These are phyloP conservation scores for Rotaria macrura DNA, from an alignment of 2,888 invertebrate genomes.

Conservation along the genomic window DNA sequence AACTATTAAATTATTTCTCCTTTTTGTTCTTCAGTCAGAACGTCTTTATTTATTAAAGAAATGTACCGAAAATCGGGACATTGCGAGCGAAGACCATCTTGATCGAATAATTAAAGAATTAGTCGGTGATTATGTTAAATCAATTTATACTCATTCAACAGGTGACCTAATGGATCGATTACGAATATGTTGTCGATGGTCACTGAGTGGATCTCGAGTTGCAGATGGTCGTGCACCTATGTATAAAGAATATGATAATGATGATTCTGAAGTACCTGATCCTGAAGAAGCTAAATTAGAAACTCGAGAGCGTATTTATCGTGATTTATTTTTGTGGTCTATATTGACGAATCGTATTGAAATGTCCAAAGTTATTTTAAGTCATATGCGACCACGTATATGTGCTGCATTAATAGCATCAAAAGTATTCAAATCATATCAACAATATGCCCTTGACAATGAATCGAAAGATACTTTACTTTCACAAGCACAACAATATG, in stretches of 20 bases:
- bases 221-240: background rate
- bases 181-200: background rate
- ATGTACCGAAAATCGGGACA: background rate
- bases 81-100: background rate
- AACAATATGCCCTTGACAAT: background rate
- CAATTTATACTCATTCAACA: background rate
- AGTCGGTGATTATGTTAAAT: constrained; percentile 24
- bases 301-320: background rate
- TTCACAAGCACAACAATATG: background rate
- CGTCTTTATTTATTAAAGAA: background rate
- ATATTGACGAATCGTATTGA: constrained; percentile 44
- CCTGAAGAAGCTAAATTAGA: background rate
- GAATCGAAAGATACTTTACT: background rate
- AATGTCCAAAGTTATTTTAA: constrained; percentile 43
- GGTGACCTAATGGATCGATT: background rate
- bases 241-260: background rate
- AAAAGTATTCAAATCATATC: background rate
- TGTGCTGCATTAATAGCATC: constrained; percentile 25
- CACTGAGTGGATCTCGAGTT: background rate
- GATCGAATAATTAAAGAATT: background rate
- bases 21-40: background rate
- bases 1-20: background rate
- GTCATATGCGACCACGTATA: constrained; percentile 24
- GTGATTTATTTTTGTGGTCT: constrained; percentile 48
- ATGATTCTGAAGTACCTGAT: background rate